Conservation (phyloP, 2,888 invertebrate genomes). For the Acleris literana region DNA sequence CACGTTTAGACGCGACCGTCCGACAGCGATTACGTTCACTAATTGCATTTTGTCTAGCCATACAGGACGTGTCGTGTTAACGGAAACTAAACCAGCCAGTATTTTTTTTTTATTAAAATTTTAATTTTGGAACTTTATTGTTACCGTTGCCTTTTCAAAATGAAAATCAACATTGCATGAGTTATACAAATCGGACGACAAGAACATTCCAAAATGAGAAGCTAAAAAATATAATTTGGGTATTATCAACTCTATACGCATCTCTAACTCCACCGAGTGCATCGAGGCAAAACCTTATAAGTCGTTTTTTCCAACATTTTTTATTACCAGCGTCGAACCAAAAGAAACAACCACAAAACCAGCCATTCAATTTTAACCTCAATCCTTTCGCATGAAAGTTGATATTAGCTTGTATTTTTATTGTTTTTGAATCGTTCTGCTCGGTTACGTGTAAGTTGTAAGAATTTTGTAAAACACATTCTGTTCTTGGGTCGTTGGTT, state of each 20-base stretch:
- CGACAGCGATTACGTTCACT: too few relatives aligned
- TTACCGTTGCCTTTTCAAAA: too few relatives aligned
- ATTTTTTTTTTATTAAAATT: too few relatives aligned
- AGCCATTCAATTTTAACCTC: not conserved
- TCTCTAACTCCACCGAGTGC: constrained; percentile 46
- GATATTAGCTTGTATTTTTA: constrained; percentile 29
- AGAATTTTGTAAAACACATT: constrained; percentile 62
- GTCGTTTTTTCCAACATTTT: constrained; percentile 47
- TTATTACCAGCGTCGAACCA: constrained; percentile 7
- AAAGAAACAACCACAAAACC: not conserved
- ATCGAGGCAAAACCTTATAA: constrained; percentile 42
- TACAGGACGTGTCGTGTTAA: too few relatives aligned
- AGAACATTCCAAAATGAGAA: too few relatives aligned
- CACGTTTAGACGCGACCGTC: too few relatives aligned
- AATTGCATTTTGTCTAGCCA: too few relatives aligned
- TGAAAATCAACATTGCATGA: too few relatives aligned
- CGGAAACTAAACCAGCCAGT: too few relatives aligned
- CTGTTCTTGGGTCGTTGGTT: constrained; percentile 47
- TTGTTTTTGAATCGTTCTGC: constrained; percentile 32
- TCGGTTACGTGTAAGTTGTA: constrained; percentile 44
- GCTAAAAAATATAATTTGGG: not conserved
- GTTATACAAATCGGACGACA: too few relatives aligned
- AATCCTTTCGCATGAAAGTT: not conserved
- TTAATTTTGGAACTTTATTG: too few relatives aligned
- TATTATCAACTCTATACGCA: constrained; percentile 45